Base-by-base conservation (phyloP, 2,113 vertebrate species). In the Arenaria interpres region DNA sequence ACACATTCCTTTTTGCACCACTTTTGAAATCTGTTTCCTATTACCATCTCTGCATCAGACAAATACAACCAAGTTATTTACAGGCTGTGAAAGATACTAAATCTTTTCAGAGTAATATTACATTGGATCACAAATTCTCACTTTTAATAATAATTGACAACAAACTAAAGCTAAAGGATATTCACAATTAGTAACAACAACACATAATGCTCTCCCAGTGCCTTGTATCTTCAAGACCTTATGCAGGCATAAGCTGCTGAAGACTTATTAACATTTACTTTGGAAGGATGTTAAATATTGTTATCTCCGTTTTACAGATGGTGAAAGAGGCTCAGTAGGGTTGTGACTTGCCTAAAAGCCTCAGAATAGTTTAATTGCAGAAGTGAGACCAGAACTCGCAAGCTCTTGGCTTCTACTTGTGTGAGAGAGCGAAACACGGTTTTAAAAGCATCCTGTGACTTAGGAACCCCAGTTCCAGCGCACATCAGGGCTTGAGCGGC, bases 31-130 rank as follows among this genome's bases (percentile, higher is more conserved):
- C 95, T 97, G 96, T 95, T 97, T 96, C 63, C 81, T 73, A 95
- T 97, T 96, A 97, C 77, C 89, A 63, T 97, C 92, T 88, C 95
- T 96, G 87, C 96, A 95, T 97, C 95, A 97, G 97, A 94, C 95
- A 97, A 97, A 97, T 73, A 91, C 92, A 92, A 94, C 81, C 43
- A 95, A 95, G 96, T 97, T 97, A 97, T 97, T 97, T 96, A 97
- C 95, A 97, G 97, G 93, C 97, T 97, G 96, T 96, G 96, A 95
- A 96, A 97, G 95, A 97, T 97, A 93, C 94, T 97, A 96, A 97
- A 97, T 95, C 97, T 96, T 97, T 93, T 89, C 96, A 50, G 57
- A 95, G 89, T 80, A 96, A 85, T 88, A 76, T 93, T 96, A 93
- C 96, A 96, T 84, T 95, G 89, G 91, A 92, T 96, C 95, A 85